These are phyloP conservation scores for Drosophila yooni DNA, from an alignment of 2,888 invertebrate species.

Conservation along the genomic window DNA sequence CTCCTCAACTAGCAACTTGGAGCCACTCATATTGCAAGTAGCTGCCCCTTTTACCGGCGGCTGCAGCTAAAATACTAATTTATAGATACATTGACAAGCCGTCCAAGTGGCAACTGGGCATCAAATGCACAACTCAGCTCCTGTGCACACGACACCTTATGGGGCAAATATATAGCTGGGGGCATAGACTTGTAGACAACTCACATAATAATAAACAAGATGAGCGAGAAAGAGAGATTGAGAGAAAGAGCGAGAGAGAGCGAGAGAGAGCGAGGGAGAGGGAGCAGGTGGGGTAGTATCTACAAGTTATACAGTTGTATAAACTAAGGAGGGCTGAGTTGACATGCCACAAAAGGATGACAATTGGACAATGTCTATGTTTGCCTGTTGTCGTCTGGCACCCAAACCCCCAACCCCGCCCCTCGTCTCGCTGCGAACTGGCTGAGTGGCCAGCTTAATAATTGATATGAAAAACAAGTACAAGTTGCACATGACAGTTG, in stretches of 20 bases:
- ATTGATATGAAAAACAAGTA: slow-evolving; percentile 78
- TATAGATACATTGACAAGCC: slow-evolving; percentile 79
- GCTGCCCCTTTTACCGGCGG: slow-evolving; percentile 44
- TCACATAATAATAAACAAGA: slow-evolving; percentile 78
- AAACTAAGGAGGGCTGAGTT: slow-evolving; percentile 67
- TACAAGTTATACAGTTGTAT: slow-evolving; percentile 77
- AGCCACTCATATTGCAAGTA: slow-evolving; percentile 69
- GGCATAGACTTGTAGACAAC: slow-evolving; percentile 39
- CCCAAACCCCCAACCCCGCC: slow-evolving; percentile 13
- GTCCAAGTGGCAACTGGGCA: slow-evolving; percentile 63
- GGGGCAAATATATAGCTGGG: slow-evolving; percentile 20
- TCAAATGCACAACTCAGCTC: slow-evolving; percentile 73
- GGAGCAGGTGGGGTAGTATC: slow-evolving; percentile 31
- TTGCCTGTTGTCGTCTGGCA: slow-evolving; percentile 71
- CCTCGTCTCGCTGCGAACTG: slow-evolving; percentile 5
- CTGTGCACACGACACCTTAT: slow-evolving; percentile 75
- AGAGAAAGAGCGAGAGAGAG: not conserved
- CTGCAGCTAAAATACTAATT: slow-evolving; percentile 78
- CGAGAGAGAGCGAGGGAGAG: not conserved
- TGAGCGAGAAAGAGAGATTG: slow-evolving; percentile 11
- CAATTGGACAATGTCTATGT: slow-evolving; percentile 76
- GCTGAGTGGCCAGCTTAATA: slow-evolving; percentile 70
- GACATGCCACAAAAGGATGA: slow-evolving; percentile 75
- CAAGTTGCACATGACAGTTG: slow-evolving; percentile 68
- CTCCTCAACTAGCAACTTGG: slow-evolving; percentile 3